Evolutionary conservation across 2,113 vertebrate species (phyloP).

Genomic region (Eptesicus fuscus): DNA sequence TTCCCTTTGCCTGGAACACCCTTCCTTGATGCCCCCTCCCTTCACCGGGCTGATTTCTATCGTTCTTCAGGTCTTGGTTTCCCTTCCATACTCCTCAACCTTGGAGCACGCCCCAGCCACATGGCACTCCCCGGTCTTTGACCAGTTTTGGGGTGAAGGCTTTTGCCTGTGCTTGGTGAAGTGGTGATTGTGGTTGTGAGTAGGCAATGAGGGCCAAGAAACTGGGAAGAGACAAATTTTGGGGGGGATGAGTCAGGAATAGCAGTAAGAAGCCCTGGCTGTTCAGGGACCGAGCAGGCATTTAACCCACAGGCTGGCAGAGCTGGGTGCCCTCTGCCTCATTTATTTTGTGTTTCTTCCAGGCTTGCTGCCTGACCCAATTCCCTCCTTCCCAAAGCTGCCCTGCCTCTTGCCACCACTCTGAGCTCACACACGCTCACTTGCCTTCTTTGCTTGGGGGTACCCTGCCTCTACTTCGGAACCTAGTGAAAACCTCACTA

Average conservation of each 20-base stretch:
- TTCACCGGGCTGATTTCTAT: background rate
- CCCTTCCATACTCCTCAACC: background rate
- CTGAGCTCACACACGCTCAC: background rate
- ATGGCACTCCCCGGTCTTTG: background rate
- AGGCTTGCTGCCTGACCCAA: conserved; percentile 26
- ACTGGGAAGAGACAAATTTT: background rate
- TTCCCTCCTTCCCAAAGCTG: conserved; percentile 26
- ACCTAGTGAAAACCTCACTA: background rate
- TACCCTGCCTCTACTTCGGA: background rate
- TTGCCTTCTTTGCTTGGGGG: background rate
- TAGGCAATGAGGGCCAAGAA: background rate
- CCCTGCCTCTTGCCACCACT: conserved; percentile 17
- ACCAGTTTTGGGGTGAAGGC: background rate
- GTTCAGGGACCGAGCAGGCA: background rate
- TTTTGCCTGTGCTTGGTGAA: background rate
- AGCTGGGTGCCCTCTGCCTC: background rate
- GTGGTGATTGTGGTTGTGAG: background rate
- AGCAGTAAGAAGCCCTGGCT: background rate
- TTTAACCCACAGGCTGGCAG: background rate
- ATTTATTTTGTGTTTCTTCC: background rate
- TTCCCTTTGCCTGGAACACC: background rate
- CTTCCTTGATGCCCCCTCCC: background rate
- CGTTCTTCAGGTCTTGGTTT: background rate
- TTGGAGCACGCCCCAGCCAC: background rate
- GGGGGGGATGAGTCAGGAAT: background rate